Evolutionary conservation across 2,797 vertebrate genomes (phyloP).

Genomic region (Perodicticus potto): DNA sequence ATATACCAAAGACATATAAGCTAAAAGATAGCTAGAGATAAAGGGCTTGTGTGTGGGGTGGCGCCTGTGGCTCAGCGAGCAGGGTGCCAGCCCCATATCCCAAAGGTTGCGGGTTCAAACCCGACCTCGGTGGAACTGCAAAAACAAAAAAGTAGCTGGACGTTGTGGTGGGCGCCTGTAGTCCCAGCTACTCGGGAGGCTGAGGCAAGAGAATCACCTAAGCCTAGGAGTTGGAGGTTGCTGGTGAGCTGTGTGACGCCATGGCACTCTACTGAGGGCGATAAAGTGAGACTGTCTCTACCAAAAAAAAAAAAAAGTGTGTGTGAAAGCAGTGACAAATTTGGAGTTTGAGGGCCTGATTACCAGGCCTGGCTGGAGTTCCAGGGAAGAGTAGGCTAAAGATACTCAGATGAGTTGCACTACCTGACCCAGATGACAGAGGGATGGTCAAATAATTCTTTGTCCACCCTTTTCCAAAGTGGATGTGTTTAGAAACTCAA

Average conservation of each 20-base stretch:
- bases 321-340: neutral
- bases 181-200: too few relatives aligned
- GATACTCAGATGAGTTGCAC: neutral
- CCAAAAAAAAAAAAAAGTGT: neutral
- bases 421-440: neutral
- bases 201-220: too few relatives aligned
- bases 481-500: neutral
- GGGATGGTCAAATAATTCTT: neutral
- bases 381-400: neutral
- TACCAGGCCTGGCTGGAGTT: neutral
- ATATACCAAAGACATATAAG: neutral
- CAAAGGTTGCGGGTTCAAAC: too few relatives aligned
- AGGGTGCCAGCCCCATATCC: too few relatives aligned
- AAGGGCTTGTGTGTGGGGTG: neutral
- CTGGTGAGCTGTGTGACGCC: too few relatives aligned
- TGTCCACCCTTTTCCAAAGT: neutral
- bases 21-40: neutral
- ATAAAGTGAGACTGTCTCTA: too few relatives aligned
- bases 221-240: too few relatives aligned
- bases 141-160: too few relatives aligned
- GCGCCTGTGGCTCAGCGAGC: too few relatives aligned
- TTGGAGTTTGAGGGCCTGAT: neutral
- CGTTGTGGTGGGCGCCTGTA: too few relatives aligned
- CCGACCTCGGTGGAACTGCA: too few relatives aligned
- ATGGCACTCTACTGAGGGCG: too few relatives aligned